Base-by-base conservation (phyloP, 2,113 vertebrate species). In the Leuciscus idus region DNA sequence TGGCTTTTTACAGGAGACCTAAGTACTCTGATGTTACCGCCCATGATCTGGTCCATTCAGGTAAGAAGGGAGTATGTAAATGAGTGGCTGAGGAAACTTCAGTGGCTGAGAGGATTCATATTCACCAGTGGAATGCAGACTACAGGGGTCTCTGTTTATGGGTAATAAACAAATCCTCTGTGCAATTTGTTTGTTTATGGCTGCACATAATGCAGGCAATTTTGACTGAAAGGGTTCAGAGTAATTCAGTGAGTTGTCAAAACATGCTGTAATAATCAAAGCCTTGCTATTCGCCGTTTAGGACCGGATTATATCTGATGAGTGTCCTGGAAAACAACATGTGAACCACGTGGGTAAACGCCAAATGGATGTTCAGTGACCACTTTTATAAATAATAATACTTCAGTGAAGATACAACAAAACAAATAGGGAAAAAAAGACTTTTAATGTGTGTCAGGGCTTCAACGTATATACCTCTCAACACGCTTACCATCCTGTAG, bases 211-310 rank as follows among this genome's bases (percentile, higher is more conserved):
- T 83, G 46, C 64, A 55, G 64, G 64, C 30, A 55, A 83, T 83
- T 43, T 72, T 72, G 81, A 72, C 39, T 68, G 62, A 72, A 72
- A 72, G 62, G 81, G 30, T 23, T 83, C 21, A 7, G 64, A 83
- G 81, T 70, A 55, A 84, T 59, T 43, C 33, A 66, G 68, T 57
- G 48, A 84, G 81, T 55, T 73, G 64, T 84, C 68, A 73, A 73
- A 84, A 73, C 68, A 83, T 70, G 81, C 11, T 28, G 30, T 39
- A 52, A 72, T 83, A 57, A 72, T 83, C 64, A 83, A 83, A 68
- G 46, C 6, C 9, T 82, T 6, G 61, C 23, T 62, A 43, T 68
- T 68, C 72, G 28, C 28, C 4, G 26, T 77, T 77, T 43, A 80
- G 28, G 33, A 62, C 2, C 0, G 6, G 57, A 39, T 72, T 72